Evolutionary conservation across 2,888 invertebrate species (phyloP).

Genomic region (Prostheceraeus crozeri): DNA sequence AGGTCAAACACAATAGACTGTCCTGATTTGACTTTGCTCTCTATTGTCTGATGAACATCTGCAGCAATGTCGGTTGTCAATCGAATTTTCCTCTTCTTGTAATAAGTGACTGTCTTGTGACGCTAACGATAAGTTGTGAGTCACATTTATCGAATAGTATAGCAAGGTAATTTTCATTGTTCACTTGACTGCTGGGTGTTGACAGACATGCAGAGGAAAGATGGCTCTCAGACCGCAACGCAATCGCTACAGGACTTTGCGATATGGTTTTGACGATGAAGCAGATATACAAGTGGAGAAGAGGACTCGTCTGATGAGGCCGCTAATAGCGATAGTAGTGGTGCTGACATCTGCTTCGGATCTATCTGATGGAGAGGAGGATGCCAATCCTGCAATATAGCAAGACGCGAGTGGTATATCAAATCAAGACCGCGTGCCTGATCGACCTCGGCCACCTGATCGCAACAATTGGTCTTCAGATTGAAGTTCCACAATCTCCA

Average conservation of each 20-base stretch:
- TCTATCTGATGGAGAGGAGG: conserved; percentile 13
- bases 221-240: conserved; percentile 19
- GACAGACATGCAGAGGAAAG: conserved; percentile 17
- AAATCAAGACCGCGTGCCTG: conserved; percentile 13
- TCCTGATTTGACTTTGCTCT: too few species aligned
- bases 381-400: conserved; percentile 12
- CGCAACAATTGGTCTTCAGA: conserved; percentile 20
- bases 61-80: too few species aligned
- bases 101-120: too few species aligned
- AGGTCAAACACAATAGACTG: too few species aligned
- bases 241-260: conserved; percentile 9
- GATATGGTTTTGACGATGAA: conserved; percentile 25
- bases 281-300: conserved; percentile 21
- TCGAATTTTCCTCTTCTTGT: too few species aligned
- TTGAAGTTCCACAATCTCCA: conserved; percentile 2
- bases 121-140: too few species aligned
- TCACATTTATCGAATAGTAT: too few species aligned
- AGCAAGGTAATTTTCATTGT: too few species aligned
- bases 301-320: background rate
- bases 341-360: conserved; percentile 13
- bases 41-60: too few species aligned
- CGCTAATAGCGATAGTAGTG: background rate
- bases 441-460: background rate
- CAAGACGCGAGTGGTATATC: background rate
- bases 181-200: too few species aligned